A percentile compares a stretch with the other conserved stretches of the same genome.
Conservation (phyloP, 2,888 invertebrate species). For the Ochlodes sylvanus region DNA sequence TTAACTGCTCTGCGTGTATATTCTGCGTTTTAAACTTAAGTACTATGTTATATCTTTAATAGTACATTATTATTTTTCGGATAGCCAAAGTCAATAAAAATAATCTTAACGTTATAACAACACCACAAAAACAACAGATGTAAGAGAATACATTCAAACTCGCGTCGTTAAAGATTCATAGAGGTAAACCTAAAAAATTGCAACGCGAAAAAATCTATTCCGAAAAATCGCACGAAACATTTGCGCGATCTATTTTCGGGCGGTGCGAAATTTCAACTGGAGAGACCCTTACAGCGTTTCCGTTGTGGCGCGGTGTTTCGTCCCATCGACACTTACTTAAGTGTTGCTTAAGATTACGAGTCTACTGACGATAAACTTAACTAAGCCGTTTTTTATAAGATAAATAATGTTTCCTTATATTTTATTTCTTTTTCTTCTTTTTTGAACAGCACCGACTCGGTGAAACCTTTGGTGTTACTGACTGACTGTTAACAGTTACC, state of each 20-base stretch:
- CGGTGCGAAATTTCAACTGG: slow-evolving; percentile 16
- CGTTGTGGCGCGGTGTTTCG: slow-evolving; percentile 9
- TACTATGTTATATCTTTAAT: no score
- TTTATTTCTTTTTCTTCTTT: no score
- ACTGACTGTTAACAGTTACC: no score
- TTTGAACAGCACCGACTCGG: no score
- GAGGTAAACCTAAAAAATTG: neutral
- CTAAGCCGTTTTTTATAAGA: neutral
- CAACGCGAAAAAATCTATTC: slow-evolving; percentile 12
- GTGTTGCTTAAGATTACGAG: slow-evolving; percentile 6
- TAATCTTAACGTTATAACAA: no score
- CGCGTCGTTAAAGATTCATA: neutral
- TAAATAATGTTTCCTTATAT: no score
- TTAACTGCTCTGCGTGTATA: no score
- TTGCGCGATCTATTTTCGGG: slow-evolving; percentile 21
- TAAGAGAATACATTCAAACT: slow-evolving; percentile 3
- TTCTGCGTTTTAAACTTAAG: no score
- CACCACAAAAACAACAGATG: no score
- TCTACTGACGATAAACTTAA: neutral
- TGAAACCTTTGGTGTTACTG: no score
- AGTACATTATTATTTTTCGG: no score
- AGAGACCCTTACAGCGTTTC: slow-evolving; percentile 12
- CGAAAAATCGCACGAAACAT: neutral
- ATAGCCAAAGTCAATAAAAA: no score
- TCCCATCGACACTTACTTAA: slow-evolving; percentile 12